Evolutionary conservation across 2,113 vertebrate genomes (phyloP).

Genomic region (Tor tambroides): DNA sequence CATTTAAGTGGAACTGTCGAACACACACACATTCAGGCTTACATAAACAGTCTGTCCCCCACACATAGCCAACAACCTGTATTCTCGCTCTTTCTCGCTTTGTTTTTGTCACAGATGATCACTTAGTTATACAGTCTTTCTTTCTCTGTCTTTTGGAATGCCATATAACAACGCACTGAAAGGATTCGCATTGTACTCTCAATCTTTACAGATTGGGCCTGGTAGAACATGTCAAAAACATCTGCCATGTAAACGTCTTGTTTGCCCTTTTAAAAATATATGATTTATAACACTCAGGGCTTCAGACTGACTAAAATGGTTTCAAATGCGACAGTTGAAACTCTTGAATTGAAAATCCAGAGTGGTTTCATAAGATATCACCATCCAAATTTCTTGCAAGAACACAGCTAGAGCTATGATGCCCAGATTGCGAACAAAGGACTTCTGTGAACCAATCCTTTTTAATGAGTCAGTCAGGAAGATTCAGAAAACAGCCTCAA

Average conservation of each 20-base stretch:
- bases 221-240: constrained; percentile 3
- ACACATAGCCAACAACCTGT: constrained; percentile 1
- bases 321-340: background rate
- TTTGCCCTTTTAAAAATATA: background rate
- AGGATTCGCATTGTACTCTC: background rate
- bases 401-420: background rate
- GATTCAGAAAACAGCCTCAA: background rate
- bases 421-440: background rate
- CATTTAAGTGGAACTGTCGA: constrained; percentile 26
- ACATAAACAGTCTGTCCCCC: constrained; percentile 36
- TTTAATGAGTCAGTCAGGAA: background rate
- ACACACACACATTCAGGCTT: constrained; percentile 30
- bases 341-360: background rate
- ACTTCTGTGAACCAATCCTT: background rate
- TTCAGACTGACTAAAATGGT: too few species aligned
- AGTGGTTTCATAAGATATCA: background rate
- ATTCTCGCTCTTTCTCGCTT: constrained; percentile 18
- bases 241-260: background rate
- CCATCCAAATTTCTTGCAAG: background rate
- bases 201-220: background rate
- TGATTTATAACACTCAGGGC: background rate
- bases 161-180: background rate
- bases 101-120: constrained; percentile 20
- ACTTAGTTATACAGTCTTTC: constrained; percentile 38
- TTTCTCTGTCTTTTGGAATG: constrained; percentile 33